These are phyloP conservation scores for Drosophila simulans DNA, from an alignment of 1,140 invertebrate species.

Conservation along the genomic window DNA sequence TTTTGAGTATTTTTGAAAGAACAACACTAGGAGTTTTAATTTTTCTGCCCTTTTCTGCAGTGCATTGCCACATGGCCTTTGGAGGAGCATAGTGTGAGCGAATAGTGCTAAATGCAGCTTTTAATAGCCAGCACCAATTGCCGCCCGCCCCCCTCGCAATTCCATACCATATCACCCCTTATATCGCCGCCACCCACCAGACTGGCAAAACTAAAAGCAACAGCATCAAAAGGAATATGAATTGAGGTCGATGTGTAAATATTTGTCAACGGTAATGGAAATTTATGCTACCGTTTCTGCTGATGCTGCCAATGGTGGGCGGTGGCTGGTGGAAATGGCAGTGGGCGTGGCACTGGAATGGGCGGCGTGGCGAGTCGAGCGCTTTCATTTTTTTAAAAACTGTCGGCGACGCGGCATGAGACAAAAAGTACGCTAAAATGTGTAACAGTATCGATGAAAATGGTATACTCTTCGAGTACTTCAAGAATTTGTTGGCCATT, in stretches of 20 bases:
- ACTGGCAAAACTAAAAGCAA: conserved; percentile 75
- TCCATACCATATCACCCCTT: neutral
- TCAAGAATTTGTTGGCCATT: neutral
- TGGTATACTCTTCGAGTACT: neutral
- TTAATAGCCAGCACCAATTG: conserved; percentile 55
- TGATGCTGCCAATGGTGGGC: conserved; percentile 15
- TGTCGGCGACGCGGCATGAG: conserved; percentile 30
- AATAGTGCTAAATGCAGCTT: conserved; percentile 55
- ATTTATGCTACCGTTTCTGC: conserved; percentile 72
- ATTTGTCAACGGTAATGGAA: conserved; percentile 83
- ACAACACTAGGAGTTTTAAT: too few relatives aligned
- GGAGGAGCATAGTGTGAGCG: conserved; percentile 7
- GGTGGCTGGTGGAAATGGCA: conserved; percentile 18
- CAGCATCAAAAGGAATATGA: conserved; percentile 83
- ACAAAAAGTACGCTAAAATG: conserved; percentile 8
- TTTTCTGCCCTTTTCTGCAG: neutral
- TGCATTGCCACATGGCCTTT: conserved; percentile 7
- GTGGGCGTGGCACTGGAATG: conserved; percentile 35
- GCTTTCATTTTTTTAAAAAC: conserved; percentile 52
- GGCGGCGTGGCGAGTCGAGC: conserved; percentile 14
- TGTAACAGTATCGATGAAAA: neutral
- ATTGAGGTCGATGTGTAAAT: conserved; percentile 83
- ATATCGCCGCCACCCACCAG: neutral
- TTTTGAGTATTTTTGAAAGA: too few relatives aligned
- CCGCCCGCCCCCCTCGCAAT: neutral